Evolutionary conservation across 1,140 invertebrate species (phyloP).

Genomic region (Paraescarpia echinospica): DNA sequence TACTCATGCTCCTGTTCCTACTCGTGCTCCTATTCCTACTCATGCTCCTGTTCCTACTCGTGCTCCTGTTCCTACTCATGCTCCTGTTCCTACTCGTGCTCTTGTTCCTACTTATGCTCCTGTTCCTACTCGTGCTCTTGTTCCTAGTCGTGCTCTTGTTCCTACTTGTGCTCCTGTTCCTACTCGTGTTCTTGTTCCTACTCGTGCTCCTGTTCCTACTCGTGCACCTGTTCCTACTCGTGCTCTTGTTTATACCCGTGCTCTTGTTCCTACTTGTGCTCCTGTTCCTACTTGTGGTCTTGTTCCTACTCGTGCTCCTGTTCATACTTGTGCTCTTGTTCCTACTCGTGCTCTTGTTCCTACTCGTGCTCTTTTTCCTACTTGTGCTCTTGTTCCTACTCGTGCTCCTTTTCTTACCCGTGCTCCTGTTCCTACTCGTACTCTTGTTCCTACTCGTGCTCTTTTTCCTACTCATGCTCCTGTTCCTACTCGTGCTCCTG

Average conservation of each 20-base stretch:
- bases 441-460: background rate
- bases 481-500: background rate
- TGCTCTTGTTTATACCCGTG: background rate
- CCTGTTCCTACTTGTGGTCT: background rate
- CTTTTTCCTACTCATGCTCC: background rate
- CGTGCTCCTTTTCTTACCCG: background rate
- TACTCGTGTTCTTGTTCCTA: background rate
- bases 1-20: background rate
- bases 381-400: background rate
- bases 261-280: background rate
- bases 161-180: background rate
- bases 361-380: background rate
- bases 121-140: background rate
- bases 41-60: background rate
- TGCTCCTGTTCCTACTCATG: background rate
- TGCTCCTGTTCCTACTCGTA: background rate
- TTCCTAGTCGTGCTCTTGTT: background rate
- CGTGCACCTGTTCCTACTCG: too few species aligned
- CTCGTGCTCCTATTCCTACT: background rate
- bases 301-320: background rate
- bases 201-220: background rate
- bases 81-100: background rate
- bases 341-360: background rate
- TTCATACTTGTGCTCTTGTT: background rate
- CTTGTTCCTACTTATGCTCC: background rate